Evolutionary conservation across 2,888 invertebrate genomes (phyloP), one percentile per base, ranked within the genome.

Genomic region (Phymatocera aterrima): DNA sequence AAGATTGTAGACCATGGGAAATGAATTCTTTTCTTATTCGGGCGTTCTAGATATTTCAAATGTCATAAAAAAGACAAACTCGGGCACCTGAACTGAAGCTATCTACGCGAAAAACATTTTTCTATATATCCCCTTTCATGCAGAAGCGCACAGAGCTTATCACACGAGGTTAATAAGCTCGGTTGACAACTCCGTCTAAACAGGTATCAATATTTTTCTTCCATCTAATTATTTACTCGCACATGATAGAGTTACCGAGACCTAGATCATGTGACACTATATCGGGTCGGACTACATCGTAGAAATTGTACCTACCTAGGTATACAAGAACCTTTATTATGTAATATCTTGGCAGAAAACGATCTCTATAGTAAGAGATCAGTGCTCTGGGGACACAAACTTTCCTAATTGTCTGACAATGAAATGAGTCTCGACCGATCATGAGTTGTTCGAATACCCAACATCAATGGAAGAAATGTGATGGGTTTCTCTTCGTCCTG

Each of bases 241-340:
- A 82, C 81, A 34, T 81, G 79, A 80, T 83, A 80, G 78, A 80
- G 78, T 82, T 83, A 83, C 83, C 34, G 34, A 72, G 72, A n/a
- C 72, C 31, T n/a, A 31, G 31, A 72, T 72, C 72, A 34, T 72
- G 72, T 72, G 72, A 72, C 72, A 51, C 72, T 72, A 3, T 6
- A n/a, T n/a, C 34, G 34, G 51, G 18, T 31, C 34, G 34, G 51
- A 34, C 48, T 72, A 72, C 72, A 72, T 72, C 72, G 21, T 8
- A 72, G 72, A 72, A 72, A 72, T 72, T 72, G 51, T 68, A 68
- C 43, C 65, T 43, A 43, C 18, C 15, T 15, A 68, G 8, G n/a
- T 34, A 37, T 21, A 64, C 18, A 37, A n/a, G n/a, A n/a, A n/a
- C n/a, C n/a, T n/a, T n/a, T n/a, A n/a, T n/a, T 57, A 57, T 46